phyloP scores from a whole-genome alignment of 2,797 vertebrate genomes.

The Triplophysa bombifrons region DNA sequence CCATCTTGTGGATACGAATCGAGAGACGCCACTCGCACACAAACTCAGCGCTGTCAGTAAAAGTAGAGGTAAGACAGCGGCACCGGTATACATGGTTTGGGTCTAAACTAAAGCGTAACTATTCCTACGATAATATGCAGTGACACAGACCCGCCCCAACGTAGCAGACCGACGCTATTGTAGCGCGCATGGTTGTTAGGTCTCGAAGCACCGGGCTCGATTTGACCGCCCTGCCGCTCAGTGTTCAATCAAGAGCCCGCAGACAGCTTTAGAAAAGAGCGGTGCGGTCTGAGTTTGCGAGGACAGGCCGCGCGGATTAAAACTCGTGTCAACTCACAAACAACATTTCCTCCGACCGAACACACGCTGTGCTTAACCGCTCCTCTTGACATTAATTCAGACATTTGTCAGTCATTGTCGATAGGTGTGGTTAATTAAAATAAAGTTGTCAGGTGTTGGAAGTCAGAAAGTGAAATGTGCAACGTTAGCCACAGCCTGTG shows the following conservation, averaged over 20 bases:
- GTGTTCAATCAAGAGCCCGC: slow-evolving; percentile 41
- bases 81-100: slow-evolving; percentile 61
- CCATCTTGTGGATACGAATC: slow-evolving; percentile 84
- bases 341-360: neutral
- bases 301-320: slow-evolving; percentile 66
- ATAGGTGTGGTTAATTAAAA: slow-evolving; percentile 20
- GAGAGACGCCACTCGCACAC: slow-evolving; percentile 78
- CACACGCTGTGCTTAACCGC: too few relatives aligned
- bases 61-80: slow-evolving; percentile 84
- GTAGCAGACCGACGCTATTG: slow-evolving; percentile 42
- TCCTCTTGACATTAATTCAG: neutral
- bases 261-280: slow-evolving; percentile 56
- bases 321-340: slow-evolving; percentile 45
- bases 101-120: slow-evolving; percentile 43
- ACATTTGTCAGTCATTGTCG: neutral
- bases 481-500: neutral
- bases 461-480: slow-evolving; percentile 23
- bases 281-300: slow-evolving; percentile 57
- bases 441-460: neutral
- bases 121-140: slow-evolving; percentile 46
- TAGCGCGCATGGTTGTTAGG: slow-evolving; percentile 70
- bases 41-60: slow-evolving; percentile 82
- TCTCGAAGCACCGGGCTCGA: slow-evolving; percentile 69
- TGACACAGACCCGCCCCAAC: slow-evolving; percentile 47
- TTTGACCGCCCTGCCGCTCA: slow-evolving; percentile 52